Evolutionary conservation across 1,140 invertebrate species (phyloP).

Genomic region (Oedothorax gibbosus): DNA sequence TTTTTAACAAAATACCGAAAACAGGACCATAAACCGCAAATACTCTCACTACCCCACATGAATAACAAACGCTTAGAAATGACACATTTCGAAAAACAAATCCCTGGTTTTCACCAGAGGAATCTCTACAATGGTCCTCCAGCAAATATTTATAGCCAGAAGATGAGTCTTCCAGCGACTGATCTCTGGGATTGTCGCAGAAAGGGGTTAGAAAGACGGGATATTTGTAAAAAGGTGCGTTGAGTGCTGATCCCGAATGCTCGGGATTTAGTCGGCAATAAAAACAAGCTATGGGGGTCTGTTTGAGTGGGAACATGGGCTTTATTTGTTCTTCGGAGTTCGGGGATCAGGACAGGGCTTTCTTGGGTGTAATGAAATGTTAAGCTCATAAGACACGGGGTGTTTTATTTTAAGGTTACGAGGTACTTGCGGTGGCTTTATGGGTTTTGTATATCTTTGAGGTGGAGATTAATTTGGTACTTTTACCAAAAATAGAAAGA

Average conservation of each 20-base stretch:
- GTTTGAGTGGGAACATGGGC: neutral
- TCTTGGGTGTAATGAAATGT: constrained; percentile 25
- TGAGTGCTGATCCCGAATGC: constrained; percentile 33
- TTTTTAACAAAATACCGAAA: neutral
- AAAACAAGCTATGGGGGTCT: constrained; percentile 30
- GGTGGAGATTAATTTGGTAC: too few species aligned
- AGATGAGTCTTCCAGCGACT: constrained; percentile 20
- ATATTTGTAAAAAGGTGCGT: constrained; percentile 43
- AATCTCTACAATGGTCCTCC: constrained; percentile 15
- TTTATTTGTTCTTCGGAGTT: constrained; percentile 33
- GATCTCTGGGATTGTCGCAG: constrained; percentile 39
- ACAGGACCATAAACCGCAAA: neutral
- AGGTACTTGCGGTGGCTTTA: too few species aligned
- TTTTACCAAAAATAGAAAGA: too few species aligned
- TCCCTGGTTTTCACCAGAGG: constrained; percentile 12
- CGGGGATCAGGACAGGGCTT: constrained; percentile 17
- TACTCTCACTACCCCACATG: neutral
- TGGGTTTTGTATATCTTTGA: too few species aligned
- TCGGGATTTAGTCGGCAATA: constrained; percentile 35
- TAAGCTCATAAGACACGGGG: constrained; percentile 21
- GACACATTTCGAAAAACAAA: constrained; percentile 50
- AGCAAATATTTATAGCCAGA: constrained; percentile 22
- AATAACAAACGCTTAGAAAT: constrained; percentile 32
- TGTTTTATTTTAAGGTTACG: too few species aligned
- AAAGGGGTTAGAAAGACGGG: constrained; percentile 23